Evolutionary conservation across 2,113 vertebrate species (phyloP).

Genomic region (Micronisus gabar): DNA sequence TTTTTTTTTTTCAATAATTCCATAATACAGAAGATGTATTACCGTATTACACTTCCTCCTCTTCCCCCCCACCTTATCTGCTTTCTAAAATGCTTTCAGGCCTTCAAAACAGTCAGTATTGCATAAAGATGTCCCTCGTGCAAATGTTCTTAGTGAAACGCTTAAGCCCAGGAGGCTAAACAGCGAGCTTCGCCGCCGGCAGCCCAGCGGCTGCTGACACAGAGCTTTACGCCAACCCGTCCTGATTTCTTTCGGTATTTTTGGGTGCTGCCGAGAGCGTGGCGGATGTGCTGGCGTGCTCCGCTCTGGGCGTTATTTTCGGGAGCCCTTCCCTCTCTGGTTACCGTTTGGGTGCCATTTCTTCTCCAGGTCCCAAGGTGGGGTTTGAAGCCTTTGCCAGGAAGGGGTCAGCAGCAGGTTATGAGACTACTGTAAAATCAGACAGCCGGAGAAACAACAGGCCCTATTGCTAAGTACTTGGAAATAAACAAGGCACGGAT

Average conservation of each 20-base stretch:
- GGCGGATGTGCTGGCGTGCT: not conserved
- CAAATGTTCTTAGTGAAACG: not conserved
- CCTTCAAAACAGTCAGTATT: not conserved
- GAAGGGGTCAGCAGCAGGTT: constrained; percentile 1
- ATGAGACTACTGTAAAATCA: constrained; percentile 29
- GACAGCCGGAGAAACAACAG: constrained; percentile 47
- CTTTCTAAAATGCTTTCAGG: not conserved
- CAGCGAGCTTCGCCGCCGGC: accelerated
- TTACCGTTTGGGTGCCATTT: not conserved
- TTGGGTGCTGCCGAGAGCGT: not conserved
- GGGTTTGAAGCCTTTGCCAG: not conserved
- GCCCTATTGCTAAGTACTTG: not conserved
- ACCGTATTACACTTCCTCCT: not conserved
- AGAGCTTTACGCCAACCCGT: not conserved
- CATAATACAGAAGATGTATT: not conserved
- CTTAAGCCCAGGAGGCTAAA: no score
- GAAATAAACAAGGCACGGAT: constrained; percentile 34
- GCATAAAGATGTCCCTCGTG: not conserved
- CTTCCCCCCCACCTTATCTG: not conserved
- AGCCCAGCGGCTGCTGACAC: not conserved
- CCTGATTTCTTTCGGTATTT: not conserved
- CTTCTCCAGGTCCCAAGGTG: not conserved
- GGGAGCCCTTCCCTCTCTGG: not conserved
- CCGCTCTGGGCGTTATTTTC: accelerated
- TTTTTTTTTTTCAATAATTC: not conserved